Evolutionary conservation across 1,140 invertebrate species (phyloP), one percentile per base, ranked within the genome.

Genomic region (Coelopa frigida): DNA sequence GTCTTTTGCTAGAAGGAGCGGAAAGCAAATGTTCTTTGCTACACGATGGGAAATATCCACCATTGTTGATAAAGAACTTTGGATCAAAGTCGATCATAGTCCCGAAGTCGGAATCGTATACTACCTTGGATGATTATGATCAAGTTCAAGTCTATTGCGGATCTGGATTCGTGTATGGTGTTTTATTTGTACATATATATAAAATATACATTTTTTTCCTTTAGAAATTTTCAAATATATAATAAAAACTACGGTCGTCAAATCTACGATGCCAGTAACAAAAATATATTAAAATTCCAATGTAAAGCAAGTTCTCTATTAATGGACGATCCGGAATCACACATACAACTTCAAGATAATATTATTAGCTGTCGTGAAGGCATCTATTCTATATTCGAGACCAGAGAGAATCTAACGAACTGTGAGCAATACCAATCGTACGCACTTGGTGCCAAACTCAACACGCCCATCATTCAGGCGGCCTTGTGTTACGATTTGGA

Each of bases 231-330:
- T 10, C 1, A 33, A 11, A 22, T n/a, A 6, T 6, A 35, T 33
- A 4, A 11, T 22, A 18, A 11, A 12, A 4, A 12, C n/a, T 20
- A 2, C 10, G 8, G 8, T 10, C 15, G 14, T 29, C 27, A 22
- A 44, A 31, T 21, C 8, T 8, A 7, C 8, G 17, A 12, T 20
- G 8, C 18, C 12, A 22, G 15, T 24, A 32, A 44, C 29, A 10
- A 44, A 35, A 6, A 29, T 33, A 22, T 44, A 33, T 15, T 33
- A 44, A 15, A 29, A 29, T n/a, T 29, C 27, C 17, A 42, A 42
- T 20, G 40, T 24, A 15, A 23, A 31, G 18, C 24, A 29, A 7
- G 12, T 42, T 11, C 15, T 29, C 21, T 29, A n/a, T n/a, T n/a
- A n/a, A n/a, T n/a, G n/a, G n/a, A n/a, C n/a, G n/a, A 42, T 29